A percentile compares a stretch with the other conserved stretches of the same genome.
phyloP scores from a whole-genome alignment of 2,888 invertebrate species.

The Eulithis testata region DNA sequence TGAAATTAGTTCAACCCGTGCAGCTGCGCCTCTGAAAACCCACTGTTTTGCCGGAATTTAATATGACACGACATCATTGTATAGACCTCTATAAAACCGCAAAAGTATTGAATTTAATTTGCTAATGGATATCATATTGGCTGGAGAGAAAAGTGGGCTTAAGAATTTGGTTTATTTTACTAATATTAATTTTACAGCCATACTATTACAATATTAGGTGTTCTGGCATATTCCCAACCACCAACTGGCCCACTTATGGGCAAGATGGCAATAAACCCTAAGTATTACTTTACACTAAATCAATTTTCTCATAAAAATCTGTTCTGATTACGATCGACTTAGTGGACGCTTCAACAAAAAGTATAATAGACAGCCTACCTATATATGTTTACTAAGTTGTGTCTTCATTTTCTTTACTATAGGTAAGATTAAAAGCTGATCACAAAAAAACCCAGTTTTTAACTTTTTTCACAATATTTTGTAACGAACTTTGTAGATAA shows the following conservation, averaged over 20 bases:
- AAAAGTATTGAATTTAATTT: slow-evolving; percentile 26
- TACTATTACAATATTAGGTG: no score
- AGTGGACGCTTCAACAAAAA: no score
- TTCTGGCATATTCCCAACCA: no score
- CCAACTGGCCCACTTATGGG: no score
- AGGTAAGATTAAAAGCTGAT: neutral
- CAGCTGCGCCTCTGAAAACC: slow-evolving; percentile 73
- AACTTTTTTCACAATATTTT: neutral
- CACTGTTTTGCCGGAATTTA: slow-evolving; percentile 75
- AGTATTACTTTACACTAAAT: no score
- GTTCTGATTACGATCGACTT: no score
- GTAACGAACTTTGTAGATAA: slow-evolving; percentile 34
- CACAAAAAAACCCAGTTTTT: neutral
- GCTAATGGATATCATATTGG: slow-evolving; percentile 9
- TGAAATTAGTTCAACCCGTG: slow-evolving; percentile 80
- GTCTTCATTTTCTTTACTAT: neutral
- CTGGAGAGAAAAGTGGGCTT: neutral
- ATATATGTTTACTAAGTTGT: no score
- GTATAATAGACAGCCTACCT: no score
- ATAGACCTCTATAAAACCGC: slow-evolving; percentile 36
- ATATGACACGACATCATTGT: slow-evolving; percentile 65
- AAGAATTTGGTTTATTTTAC: neutral
- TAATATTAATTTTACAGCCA: neutral
- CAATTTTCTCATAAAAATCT: no score
- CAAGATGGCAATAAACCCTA: no score